phyloP scores from a whole-genome alignment of 1,140 invertebrate genomes.

The Penaeus japonicus region DNA sequence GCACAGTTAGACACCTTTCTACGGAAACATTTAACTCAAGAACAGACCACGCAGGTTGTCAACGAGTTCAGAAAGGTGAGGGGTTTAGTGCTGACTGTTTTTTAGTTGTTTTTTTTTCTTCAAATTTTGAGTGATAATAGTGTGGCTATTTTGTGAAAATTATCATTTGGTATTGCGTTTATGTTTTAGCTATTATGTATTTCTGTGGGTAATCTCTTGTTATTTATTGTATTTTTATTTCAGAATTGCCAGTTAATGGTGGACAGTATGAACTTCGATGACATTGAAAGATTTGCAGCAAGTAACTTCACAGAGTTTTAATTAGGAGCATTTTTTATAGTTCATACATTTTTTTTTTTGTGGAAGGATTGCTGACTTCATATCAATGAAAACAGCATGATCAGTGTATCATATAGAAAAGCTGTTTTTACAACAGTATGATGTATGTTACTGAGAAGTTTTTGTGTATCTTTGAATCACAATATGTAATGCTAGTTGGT shows the following conservation, averaged over 20 bases:
- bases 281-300: constrained; percentile 55
- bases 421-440: too few relatives aligned
- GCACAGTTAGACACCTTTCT: constrained; percentile 42
- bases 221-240: neutral
- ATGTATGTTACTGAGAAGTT: too few relatives aligned
- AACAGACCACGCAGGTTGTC: constrained; percentile 43
- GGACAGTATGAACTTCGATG: constrained; percentile 57
- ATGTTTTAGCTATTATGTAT: neutral
- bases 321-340: neutral
- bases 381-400: too few relatives aligned
- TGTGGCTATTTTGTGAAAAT: too few relatives aligned
- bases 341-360: neutral
- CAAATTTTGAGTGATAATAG: too few relatives aligned
- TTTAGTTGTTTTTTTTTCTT: neutral
- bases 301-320: constrained; percentile 54
- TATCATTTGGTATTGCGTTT: too few relatives aligned
- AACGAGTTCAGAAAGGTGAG: constrained; percentile 52
- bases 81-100: neutral
- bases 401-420: too few relatives aligned
- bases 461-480: too few relatives aligned
- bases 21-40: constrained; percentile 42
- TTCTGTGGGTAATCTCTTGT: neutral
- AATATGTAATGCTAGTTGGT: too few relatives aligned
- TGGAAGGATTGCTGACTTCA: too few relatives aligned
- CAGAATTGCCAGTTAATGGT: constrained; percentile 55